A percentile compares a stretch with the other conserved stretches of the same genome.
Evolutionary conservation across 2,113 vertebrate species (phyloP).

Genomic region (Gobio gobio): DNA sequence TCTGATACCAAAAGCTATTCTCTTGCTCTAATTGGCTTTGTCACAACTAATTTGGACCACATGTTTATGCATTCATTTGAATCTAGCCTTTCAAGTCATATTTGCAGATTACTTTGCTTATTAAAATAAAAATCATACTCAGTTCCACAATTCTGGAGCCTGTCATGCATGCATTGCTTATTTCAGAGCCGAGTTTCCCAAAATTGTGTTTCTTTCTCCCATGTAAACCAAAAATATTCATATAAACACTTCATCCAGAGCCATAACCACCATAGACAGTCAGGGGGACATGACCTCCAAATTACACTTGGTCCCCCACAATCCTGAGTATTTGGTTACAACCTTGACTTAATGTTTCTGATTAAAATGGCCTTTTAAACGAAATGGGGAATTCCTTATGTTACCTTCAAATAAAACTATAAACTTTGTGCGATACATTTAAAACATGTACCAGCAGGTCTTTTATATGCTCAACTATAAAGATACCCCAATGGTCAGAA

Average conservation of each 20-base stretch:
- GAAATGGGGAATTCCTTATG: not conserved
- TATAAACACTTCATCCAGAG: not conserved
- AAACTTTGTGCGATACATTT: too few relatives aligned
- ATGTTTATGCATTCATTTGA: conserved; percentile 9
- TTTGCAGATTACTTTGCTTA: not conserved
- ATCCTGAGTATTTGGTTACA: not conserved
- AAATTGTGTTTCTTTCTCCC: not conserved
- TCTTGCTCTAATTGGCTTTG: conserved; percentile 16
- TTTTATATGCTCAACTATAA: not conserved
- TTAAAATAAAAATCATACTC: conserved; percentile 3
- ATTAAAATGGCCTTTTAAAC: conserved; percentile 2
- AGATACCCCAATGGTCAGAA: not conserved
- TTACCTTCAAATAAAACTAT: not conserved
- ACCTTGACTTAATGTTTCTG: not conserved
- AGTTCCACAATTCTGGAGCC: not conserved
- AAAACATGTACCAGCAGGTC: not conserved
- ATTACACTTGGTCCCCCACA: not conserved
- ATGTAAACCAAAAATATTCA: conserved; percentile 1
- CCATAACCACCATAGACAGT: not conserved
- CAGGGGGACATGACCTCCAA: conserved; percentile 2
- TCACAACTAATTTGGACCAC: conserved; percentile 10
- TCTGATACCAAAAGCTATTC: not conserved
- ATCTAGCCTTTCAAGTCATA: not conserved
- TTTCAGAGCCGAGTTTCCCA: not conserved
- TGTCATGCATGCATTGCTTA: not conserved